Conservation (phyloP, 2,888 invertebrate species). For the Yponomeuta sedellus region DNA sequence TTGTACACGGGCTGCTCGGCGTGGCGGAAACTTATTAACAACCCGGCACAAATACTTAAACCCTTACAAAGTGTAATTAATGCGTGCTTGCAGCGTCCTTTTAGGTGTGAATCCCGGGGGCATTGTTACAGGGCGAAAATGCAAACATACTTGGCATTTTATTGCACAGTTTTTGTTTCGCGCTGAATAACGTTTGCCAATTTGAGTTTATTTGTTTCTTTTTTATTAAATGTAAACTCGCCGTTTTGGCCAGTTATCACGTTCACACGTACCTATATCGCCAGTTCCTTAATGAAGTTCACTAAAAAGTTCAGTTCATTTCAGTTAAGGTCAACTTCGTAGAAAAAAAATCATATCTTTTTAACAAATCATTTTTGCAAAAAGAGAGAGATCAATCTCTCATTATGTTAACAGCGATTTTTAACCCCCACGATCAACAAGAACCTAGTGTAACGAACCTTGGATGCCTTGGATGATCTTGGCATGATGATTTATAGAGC, state of each 20-base stretch:
- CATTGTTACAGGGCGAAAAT: slow-evolving; percentile 55
- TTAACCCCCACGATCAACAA: no score
- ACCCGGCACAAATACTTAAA: slow-evolving; percentile 39
- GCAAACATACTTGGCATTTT: slow-evolving; percentile 58
- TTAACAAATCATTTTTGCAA: no score
- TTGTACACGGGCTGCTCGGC: background rate
- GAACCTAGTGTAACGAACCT: no score
- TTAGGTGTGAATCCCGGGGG: slow-evolving; percentile 42
- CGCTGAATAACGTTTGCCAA: slow-evolving; percentile 1
- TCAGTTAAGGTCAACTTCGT: no score
- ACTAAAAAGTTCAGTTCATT: no score
- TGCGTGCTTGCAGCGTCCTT: slow-evolving; percentile 69
- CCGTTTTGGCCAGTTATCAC: background rate
- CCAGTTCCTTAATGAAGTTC: background rate
- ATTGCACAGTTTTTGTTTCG: slow-evolving; percentile 22
- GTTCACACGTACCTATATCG: background rate
- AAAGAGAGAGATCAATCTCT: no score
- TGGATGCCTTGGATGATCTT: no score
- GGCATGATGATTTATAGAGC: no score
- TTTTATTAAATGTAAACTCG: background rate
- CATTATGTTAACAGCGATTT: no score
- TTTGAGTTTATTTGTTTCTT: background rate
- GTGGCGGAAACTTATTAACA: slow-evolving; percentile 9
- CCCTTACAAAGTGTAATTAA: slow-evolving; percentile 66
- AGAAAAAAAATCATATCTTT: no score